These are phyloP conservation scores for Pristionchus fissidentatus DNA, from an alignment of 2,888 invertebrate species.

Conservation along the genomic window DNA sequence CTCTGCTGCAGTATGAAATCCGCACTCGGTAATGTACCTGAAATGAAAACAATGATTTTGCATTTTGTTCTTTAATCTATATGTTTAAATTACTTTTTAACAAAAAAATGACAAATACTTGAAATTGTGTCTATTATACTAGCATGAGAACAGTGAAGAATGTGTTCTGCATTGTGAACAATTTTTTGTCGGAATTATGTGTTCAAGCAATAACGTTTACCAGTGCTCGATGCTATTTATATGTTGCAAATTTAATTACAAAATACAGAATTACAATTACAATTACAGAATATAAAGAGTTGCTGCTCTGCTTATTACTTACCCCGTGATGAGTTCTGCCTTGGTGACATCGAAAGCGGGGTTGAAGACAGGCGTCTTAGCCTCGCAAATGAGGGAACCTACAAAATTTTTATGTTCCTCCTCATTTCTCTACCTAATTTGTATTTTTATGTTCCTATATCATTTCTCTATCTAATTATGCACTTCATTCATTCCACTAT, in stretches of 20 bases:
- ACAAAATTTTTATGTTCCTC: conserved; percentile 37
- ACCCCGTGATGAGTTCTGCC: conserved; percentile 83
- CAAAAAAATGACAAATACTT: neutral
- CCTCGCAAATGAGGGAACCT: conserved; percentile 73
- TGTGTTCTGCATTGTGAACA: too few species aligned
- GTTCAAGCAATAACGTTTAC: neutral
- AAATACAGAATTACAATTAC: neutral
- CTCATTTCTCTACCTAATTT: too few species aligned
- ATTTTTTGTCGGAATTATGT: too few species aligned
- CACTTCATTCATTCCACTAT: too few species aligned
- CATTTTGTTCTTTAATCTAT: neutral
- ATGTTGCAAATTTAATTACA: neutral
- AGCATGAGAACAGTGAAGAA: too few species aligned
- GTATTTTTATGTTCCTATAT: too few species aligned
- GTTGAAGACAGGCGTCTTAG: conserved; percentile 94
- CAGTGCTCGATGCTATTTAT: neutral
- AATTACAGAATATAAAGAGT: neutral
- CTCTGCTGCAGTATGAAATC: neutral
- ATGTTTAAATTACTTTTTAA: neutral
- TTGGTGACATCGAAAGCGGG: conserved; percentile 99
- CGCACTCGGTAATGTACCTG: conserved; percentile 8
- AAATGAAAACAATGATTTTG: neutral
- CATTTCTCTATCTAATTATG: too few species aligned
- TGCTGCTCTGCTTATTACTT: neutral
- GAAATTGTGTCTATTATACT: too few species aligned